These are phyloP conservation scores for Drosophila subpulchrella DNA, from an alignment of 1,140 invertebrate genomes.

Conservation along the genomic window DNA sequence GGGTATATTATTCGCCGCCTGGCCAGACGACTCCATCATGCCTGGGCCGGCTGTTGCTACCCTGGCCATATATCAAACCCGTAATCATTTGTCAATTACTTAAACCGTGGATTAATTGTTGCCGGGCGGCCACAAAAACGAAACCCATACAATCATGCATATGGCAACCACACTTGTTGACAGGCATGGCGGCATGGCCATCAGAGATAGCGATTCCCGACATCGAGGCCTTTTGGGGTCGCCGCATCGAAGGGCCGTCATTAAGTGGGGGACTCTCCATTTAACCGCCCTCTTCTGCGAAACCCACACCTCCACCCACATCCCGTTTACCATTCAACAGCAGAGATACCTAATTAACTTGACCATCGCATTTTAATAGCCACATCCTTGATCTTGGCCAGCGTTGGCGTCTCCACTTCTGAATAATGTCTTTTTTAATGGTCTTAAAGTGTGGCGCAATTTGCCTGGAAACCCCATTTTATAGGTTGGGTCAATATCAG, in stretches of 20 bases:
- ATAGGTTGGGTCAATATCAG: background rate
- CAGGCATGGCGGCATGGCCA: conserved; percentile 47
- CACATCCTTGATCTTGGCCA: conserved; percentile 50
- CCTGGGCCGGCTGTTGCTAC: conserved; percentile 33
- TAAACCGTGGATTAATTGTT: conserved; percentile 78
- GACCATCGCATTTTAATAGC: conserved; percentile 32
- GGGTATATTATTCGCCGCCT: conserved; percentile 13
- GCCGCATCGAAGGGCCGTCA: conserved; percentile 63
- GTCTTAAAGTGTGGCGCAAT: conserved; percentile 28
- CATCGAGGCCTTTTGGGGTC: conserved; percentile 20
- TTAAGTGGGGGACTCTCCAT: conserved; percentile 35
- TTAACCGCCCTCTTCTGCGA: conserved; percentile 26
- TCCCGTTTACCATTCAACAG: background rate
- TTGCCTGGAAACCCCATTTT: conserved; percentile 18
- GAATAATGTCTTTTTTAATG: conserved; percentile 39
- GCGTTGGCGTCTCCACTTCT: conserved; percentile 16
- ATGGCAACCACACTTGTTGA: conserved; percentile 44
- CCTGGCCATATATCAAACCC: conserved; percentile 64
- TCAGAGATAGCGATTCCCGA: conserved; percentile 55
- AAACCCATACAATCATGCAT: background rate
- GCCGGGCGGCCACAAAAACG: conserved; percentile 25
- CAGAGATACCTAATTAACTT: conserved; percentile 36
- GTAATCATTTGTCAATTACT: conserved; percentile 83
- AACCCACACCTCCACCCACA: conserved; percentile 2
- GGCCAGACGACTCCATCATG: conserved; percentile 36